Conservation (phyloP, 35 echinoderm and acorn worm species). For the Patiria miniata region DNA sequence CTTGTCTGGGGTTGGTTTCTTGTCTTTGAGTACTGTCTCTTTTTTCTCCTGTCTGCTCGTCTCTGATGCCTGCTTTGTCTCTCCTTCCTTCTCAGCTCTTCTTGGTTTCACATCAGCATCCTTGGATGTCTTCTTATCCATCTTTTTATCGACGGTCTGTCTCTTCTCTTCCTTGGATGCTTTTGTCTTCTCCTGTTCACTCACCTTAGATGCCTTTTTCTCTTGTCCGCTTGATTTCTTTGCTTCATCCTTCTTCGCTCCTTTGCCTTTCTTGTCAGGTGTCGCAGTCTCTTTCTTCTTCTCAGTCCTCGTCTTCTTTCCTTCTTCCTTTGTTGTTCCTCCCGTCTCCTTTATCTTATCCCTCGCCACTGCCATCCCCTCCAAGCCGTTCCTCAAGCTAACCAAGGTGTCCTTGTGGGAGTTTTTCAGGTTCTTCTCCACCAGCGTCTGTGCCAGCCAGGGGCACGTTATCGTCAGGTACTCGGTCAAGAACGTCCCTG, state of each 20-base stretch:
- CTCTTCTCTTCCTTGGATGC: no score
- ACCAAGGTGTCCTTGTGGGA: constrained; percentile 13
- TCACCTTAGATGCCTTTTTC: background rate
- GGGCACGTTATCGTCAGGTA: background rate
- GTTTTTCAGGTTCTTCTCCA: background rate
- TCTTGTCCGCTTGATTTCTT: background rate
- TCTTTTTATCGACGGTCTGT: no score
- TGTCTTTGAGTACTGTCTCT: background rate
- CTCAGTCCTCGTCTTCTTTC: background rate
- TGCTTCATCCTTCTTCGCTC: background rate
- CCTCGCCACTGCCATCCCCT: background rate
- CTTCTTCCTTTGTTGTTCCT: background rate
- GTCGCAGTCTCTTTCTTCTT: background rate
- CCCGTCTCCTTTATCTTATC: background rate
- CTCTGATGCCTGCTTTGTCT: no score
- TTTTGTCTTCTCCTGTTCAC: no score
- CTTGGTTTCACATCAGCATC: no score
- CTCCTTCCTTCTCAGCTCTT: no score
- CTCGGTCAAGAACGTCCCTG: background rate
- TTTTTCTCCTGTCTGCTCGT: no score
- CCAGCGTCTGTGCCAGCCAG: background rate
- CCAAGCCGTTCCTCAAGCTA: constrained; percentile 6
- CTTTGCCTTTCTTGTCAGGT: background rate
- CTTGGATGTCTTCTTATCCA: no score
- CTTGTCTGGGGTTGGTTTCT: background rate